Base-by-base conservation (phyloP, 2,888 invertebrate species). In the Hirudinaria manillensis region DNA sequence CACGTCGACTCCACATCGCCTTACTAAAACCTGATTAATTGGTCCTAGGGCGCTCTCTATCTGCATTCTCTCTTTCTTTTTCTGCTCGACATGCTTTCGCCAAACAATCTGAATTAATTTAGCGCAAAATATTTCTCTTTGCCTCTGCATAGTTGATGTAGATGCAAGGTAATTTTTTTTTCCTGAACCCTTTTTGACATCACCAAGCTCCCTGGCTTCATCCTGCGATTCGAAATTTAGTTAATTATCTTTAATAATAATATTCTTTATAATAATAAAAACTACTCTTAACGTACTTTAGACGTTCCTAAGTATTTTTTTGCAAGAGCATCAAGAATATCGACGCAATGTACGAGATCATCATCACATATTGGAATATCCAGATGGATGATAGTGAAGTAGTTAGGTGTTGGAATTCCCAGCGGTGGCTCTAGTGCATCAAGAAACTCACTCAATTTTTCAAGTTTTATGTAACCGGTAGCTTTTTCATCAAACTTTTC, bases 251-350 rank as follows among this genome's bases (percentile, higher is more conserved):
- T 45, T 68, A 32, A 3, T 70, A 29, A 16, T 34, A 68, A 7
- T 7, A 68, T 45, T 68, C 2, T 45, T 70, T 68, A 16, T 34
- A 68, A 7, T 7, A 68, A 7, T 1, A 68, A 32, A 32, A 16
- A 68, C 13, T 7, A 68, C 29, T 10, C 21, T 32, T 68, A 68
- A 53, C 61, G 2, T 55, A 73, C 73, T 34, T 95, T 94, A 13
- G 93, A 92, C 85, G 96, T 97, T 78, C 96, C 96, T 87, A 98
- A 94, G 89, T 97, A 97, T 90, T 97, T 95, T 87, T 95, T 95
- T 78, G 98, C 97, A 82, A 98, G 89, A 21, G 96, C 95, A 88
- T 98, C 97, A 85, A 98, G 89, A 84, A 98, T 96, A 88, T 98
- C 97, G 85, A 96, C 94, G 88, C 97, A 98, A 89, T 93, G 95